Conservation (phyloP, 2,888 invertebrate genomes). For the Micoletzkya japonica region DNA sequence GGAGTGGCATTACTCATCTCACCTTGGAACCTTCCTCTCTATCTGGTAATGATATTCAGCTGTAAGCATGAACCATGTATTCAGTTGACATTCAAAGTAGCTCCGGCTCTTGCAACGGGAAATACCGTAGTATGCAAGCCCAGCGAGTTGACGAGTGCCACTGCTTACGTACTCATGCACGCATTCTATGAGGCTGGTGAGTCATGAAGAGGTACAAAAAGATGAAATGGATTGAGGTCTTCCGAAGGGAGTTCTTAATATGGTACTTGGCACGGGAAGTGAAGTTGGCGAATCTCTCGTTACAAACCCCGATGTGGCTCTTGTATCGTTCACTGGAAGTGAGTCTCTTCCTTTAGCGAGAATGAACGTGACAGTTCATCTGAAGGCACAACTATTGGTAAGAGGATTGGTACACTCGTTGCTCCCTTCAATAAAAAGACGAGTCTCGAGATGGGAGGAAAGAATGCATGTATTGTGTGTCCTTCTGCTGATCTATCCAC, state of each 20-base stretch:
- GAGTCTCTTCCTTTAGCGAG: slow-evolving; percentile 2
- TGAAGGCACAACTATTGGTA: slow-evolving; percentile 48
- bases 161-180: slow-evolving; percentile 68
- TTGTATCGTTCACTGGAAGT: slow-evolving; percentile 70
- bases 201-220: slow-evolving; percentile 2
- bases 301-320: slow-evolving; percentile 67
- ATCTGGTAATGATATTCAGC: slow-evolving; percentile 60
- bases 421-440: slow-evolving; percentile 67
- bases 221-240: slow-evolving; percentile 63
- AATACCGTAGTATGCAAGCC: slow-evolving; percentile 71
- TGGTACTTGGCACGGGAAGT: slow-evolving; percentile 69
- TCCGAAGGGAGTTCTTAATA: slow-evolving; percentile 69
- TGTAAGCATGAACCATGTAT: slow-evolving; percentile 12
- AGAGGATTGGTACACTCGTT: slow-evolving; percentile 48
- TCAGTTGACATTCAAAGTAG: slow-evolving; percentile 69
- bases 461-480: slow-evolving; percentile 70
- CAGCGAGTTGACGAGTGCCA: slow-evolving; percentile 70
- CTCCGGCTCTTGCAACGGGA: slow-evolving; percentile 68
- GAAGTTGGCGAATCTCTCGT: slow-evolving; percentile 68
- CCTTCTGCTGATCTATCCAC: slow-evolving; percentile 67
- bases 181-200: slow-evolving; percentile 68
- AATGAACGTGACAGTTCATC: not conserved
- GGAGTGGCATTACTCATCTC: slow-evolving; percentile 70
- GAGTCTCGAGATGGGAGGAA: slow-evolving; percentile 70
- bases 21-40: slow-evolving; percentile 71